Evolutionary conservation across 2,797 vertebrate species (phyloP), one percentile per base, ranked within the genome.

Genomic region (Falco peregrinus): DNA sequence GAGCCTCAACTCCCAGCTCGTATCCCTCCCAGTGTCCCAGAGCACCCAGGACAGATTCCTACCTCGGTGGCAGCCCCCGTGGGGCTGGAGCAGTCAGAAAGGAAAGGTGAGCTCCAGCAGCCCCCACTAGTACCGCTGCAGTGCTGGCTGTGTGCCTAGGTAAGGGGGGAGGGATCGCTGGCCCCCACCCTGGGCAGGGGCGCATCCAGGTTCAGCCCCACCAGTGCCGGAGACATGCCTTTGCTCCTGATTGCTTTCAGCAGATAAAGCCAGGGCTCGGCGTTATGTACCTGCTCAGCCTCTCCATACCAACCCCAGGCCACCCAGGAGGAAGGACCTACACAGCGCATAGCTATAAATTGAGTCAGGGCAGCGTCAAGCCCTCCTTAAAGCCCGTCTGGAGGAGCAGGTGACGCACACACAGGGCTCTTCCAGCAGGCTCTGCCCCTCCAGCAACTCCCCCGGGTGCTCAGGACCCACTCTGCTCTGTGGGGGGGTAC

Each of bases 41-140:
- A 59, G 22, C 12, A 48, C 31, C 5, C 0, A 1, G 57, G 65
- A 75, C 26, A 83, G 73, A 79, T 16, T 24, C 24, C 48, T n/a
- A 29, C 12, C 26, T 57, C 1, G 1, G 41, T 0, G 0, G 25
- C 61, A 57, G 31, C 22, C 17, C 11, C 18, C 0, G 2, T 2
- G 16, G 20, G 57, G 31, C 26, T 48, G 56, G 37, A 48, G 20
- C 13, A 50, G 26, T n/a, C 29, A 43, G 56, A 41, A 67, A 57
- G 47, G n/a, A 33, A 41, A 60, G 37, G 31, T 2, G 16, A 91
- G 16, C 4, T 28, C 59, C 60, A 0, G 0, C 21, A 70, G 22
- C 3, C 28, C 24, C 53, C n/a, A 53, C 5, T 39, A 64, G 22
- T 9, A 4, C 29, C 84, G 51, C 61, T 29, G 20, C 1, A 1